Conservation (phyloP, 2,113 vertebrate genomes). For the Nymphicus hollandicus region DNA sequence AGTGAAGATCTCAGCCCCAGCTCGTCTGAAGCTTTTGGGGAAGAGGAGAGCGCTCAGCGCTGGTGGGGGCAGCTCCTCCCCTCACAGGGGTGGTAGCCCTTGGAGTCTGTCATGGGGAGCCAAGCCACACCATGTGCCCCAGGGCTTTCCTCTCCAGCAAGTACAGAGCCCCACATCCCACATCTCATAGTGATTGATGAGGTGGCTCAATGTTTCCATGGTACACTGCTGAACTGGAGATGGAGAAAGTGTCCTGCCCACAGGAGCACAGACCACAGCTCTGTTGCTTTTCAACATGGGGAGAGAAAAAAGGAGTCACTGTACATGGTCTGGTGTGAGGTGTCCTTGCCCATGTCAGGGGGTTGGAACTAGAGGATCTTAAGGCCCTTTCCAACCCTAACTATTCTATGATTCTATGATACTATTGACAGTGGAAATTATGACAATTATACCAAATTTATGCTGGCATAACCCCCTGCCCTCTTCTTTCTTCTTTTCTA, state of each 20-base stretch:
- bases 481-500: neutral
- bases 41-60: neutral
- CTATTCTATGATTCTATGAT: neutral
- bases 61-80: neutral
- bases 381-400: neutral
- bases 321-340: neutral
- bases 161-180: accelerated
- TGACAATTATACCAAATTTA: neutral
- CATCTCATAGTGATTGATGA: neutral
- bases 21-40: neutral
- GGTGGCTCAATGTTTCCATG: neutral
- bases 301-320: neutral
- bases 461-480: neutral
- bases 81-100: neutral
- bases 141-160: neutral
- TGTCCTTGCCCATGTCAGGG: neutral
- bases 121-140: neutral
- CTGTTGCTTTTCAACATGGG: neutral
- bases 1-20: neutral
- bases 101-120: neutral
- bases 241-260: neutral
- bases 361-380: neutral
- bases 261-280: neutral
- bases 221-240: neutral
- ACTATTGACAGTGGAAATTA: neutral